Evolutionary conservation across 2,888 invertebrate species (phyloP).

Genomic region (Heliconius sara): DNA sequence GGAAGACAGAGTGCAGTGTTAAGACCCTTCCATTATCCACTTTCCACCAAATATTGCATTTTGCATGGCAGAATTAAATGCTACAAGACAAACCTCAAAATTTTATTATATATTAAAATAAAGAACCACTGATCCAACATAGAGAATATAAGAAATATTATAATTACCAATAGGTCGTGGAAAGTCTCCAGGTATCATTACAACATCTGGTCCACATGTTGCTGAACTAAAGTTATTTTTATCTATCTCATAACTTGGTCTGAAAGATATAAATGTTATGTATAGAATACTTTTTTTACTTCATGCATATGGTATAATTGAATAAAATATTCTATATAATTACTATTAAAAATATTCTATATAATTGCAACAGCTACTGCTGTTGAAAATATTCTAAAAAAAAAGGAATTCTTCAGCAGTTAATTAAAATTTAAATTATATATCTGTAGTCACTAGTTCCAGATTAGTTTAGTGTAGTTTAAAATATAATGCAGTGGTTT

Average conservation of each 20-base stretch:
- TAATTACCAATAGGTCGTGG: slow-evolving; percentile 71
- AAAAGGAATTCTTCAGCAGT: neutral
- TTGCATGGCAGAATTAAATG: too few relatives aligned
- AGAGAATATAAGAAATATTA: neutral
- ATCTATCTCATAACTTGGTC: slow-evolving; percentile 72
- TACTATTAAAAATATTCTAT: too few relatives aligned
- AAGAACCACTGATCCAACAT: too few relatives aligned
- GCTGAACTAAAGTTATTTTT: slow-evolving; percentile 73
- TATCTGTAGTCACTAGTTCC: neutral
- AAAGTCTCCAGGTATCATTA: slow-evolving; percentile 68
- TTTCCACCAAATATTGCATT: too few relatives aligned
- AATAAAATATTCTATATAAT: too few relatives aligned
- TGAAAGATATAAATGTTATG: slow-evolving; percentile 47
- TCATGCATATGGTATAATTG: neutral
- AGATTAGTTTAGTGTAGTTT: neutral
- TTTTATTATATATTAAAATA: too few relatives aligned
- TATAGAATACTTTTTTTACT: neutral
- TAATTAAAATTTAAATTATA: neutral
- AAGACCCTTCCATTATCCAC: too few relatives aligned
- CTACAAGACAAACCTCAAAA: too few relatives aligned
- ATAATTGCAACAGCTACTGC: too few relatives aligned
- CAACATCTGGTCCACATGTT: slow-evolving; percentile 70
- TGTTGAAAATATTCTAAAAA: neutral
- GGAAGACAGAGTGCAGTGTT: too few relatives aligned
- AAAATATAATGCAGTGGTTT: neutral